Percentiles rank a stretch among this genome's conserved stretches.
Conservation (phyloP, 2,797 vertebrate species). For the Cacajao melanocephalus region DNA sequence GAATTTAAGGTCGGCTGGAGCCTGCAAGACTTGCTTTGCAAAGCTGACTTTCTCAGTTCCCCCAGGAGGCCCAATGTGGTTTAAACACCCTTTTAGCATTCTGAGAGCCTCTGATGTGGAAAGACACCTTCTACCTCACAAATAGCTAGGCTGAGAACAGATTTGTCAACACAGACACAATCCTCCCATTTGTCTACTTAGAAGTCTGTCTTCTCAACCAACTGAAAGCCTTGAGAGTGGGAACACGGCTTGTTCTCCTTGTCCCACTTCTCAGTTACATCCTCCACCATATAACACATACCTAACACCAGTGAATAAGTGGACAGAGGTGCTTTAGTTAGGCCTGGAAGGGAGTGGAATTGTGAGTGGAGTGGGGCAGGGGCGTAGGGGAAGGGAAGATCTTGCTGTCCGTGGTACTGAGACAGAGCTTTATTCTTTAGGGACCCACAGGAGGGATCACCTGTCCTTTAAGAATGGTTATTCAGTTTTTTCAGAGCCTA, state of each 20-base stretch:
- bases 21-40: conserved; percentile 39
- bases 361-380: neutral
- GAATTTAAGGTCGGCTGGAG: conserved; percentile 65
- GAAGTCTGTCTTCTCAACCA: conserved; percentile 37
- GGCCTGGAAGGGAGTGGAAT: neutral
- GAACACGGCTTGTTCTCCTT: neutral
- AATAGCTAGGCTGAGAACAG: conserved; percentile 47
- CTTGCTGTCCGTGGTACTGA: conserved; percentile 52
- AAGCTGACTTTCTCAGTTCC: conserved; percentile 59
- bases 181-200: neutral
- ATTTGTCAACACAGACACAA: conserved; percentile 60
- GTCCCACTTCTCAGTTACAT: neutral
- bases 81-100: conserved; percentile 70
- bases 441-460: neutral
- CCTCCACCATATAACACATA: neutral
- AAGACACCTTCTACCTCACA: conserved; percentile 45
- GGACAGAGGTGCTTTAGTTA: neutral
- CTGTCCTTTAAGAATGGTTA: neutral
- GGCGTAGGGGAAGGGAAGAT: neutral
- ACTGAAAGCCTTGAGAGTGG: neutral
- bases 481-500: neutral
- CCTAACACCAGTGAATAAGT: neutral
- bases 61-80: neutral
- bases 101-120: conserved; percentile 53
- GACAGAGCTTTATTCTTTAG: conserved; percentile 11